Conservation (phyloP, 2,888 invertebrate genomes). For the Maniola hyperantus region DNA sequence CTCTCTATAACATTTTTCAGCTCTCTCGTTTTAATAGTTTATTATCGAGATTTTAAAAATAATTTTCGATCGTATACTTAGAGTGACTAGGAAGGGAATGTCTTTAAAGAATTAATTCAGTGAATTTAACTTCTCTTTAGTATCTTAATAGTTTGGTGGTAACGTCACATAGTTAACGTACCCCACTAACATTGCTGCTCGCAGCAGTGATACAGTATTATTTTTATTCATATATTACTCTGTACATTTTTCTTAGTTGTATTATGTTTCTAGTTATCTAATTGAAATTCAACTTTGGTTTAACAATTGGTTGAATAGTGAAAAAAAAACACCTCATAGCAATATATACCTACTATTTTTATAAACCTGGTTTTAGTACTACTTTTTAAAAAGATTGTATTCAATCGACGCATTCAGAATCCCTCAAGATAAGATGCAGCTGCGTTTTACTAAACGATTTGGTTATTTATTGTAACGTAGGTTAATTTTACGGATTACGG, state of each 20-base stretch:
- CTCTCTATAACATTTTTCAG: conserved; percentile 65
- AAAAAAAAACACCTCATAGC: conserved; percentile 39
- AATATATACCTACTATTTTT: conserved; percentile 31
- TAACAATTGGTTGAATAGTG: conserved; percentile 39
- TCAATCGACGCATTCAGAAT: conserved; percentile 32
- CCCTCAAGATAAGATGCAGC: conserved; percentile 46
- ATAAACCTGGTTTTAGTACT: conserved; percentile 26
- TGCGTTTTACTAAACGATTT: conserved; percentile 72
- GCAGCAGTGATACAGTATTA: conserved; percentile 80
- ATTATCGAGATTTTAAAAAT: not conserved
- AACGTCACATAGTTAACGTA: conserved; percentile 21
- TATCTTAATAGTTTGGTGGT: conserved; percentile 20
- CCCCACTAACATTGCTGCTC: conserved; percentile 62
- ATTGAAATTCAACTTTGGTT: conserved; percentile 58
- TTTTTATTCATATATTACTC: conserved; percentile 69
- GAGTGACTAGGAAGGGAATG: not conserved
- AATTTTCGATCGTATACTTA: not conserved
- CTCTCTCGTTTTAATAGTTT: conserved; percentile 50
- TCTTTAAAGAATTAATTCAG: conserved; percentile 27
- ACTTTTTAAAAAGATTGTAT: conserved; percentile 23
- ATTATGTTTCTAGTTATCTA: conserved; percentile 65
- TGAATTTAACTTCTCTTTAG: conserved; percentile 22
- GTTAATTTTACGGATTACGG: conserved; percentile 64
- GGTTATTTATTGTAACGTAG: conserved; percentile 76
- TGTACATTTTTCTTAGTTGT: conserved; percentile 75